Conservation (phyloP, 2,797 vertebrate species). For the Hydrophis major region DNA sequence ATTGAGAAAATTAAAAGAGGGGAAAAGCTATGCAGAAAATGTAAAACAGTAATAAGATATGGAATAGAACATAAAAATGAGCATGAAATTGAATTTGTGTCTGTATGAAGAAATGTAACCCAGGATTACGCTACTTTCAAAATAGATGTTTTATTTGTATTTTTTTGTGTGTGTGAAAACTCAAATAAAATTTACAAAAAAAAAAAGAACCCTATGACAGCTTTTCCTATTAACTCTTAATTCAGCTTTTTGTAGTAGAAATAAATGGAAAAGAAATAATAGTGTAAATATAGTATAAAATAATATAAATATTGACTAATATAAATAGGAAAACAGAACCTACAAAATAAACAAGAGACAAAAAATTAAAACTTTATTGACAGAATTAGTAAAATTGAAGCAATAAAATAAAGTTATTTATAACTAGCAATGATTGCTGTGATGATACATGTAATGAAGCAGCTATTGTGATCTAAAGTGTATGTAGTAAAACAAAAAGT, state of each 20-base stretch:
- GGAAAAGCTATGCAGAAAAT: too few species aligned
- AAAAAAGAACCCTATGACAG: too few species aligned
- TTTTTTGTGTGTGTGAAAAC: too few species aligned
- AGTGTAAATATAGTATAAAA: neutral
- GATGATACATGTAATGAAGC: neutral
- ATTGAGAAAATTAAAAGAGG: too few species aligned
- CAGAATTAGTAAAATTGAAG: neutral
- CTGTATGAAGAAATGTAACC: too few species aligned
- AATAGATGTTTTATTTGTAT: too few species aligned
- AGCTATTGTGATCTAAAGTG: neutral
- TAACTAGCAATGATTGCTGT: neutral
- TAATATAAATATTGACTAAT: neutral
- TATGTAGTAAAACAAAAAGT: neutral
- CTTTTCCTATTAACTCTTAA: neutral
- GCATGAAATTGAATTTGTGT: too few species aligned
- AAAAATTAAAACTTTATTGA: neutral
- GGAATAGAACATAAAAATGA: too few species aligned
- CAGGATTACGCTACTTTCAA: too few species aligned
- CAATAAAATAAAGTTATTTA: neutral
- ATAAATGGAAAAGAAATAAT: neutral
- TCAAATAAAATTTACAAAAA: too few species aligned
- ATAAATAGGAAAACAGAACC: neutral
- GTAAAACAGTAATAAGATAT: too few species aligned
- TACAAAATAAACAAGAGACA: neutral
- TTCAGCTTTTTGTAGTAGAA: neutral